phyloP scores from a whole-genome alignment of 2,888 invertebrate species.

The Sicus ferrugineus region DNA sequence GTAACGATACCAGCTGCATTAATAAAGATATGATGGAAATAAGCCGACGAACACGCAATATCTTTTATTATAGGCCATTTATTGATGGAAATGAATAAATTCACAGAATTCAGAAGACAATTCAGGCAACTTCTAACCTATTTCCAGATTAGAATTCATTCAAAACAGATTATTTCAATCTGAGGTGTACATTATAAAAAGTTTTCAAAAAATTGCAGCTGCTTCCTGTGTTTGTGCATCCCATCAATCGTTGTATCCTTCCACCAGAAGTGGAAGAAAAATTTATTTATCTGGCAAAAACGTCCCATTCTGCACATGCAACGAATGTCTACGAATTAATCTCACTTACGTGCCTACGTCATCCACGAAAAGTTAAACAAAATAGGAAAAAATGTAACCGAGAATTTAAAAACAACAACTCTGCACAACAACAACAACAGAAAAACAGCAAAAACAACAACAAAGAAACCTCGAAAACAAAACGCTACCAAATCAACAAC shows the following conservation, averaged over 20 bases:
- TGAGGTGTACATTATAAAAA: too few relatives aligned
- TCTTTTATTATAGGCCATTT: too few relatives aligned
- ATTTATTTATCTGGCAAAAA: too few relatives aligned
- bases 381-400: not conserved
- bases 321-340: slow-evolving; percentile 7
- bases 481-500: not conserved
- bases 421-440: not conserved
- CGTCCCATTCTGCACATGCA: not conserved
- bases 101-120: not conserved
- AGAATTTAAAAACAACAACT: not conserved
- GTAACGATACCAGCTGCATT: too few relatives aligned
- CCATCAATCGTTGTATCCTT: too few relatives aligned
- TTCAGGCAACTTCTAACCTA: not conserved
- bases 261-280: too few relatives aligned
- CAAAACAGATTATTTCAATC: too few relatives aligned
- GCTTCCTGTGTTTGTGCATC: too few relatives aligned
- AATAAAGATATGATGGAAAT: too few relatives aligned
- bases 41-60: too few relatives aligned
- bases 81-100: too few relatives aligned
- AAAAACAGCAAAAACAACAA: not conserved
- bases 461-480: not conserved
- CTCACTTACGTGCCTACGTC: slow-evolving; percentile 9
- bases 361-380: not conserved
- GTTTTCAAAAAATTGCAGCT: too few relatives aligned
- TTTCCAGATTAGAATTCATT: not conserved